A percentile compares a stretch with the other conserved stretches of the same genome.
Evolutionary conservation across 2,888 invertebrate species (phyloP).

Genomic region (Lasius platythorax): DNA sequence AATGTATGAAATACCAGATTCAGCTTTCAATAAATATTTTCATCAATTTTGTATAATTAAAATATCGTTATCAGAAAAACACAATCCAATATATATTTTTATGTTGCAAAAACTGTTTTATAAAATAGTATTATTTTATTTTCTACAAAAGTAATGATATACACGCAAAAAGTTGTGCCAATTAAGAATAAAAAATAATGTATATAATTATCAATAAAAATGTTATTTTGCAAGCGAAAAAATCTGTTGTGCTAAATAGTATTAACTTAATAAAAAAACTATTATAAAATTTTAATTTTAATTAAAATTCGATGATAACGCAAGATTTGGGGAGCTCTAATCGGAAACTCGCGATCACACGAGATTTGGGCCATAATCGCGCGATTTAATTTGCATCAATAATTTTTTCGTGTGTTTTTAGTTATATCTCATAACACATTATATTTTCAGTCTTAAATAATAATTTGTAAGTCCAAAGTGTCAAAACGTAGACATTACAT

Average conservation of each 20-base stretch:
- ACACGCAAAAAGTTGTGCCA: no score
- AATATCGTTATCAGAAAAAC: neutral
- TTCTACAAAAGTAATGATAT: no score
- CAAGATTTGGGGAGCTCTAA: neutral
- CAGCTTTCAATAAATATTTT: neutral
- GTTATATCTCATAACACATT: neutral
- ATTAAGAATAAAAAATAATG: neutral
- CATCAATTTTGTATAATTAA: neutral
- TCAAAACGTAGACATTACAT: neutral
- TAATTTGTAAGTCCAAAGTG: neutral
- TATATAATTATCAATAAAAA: neutral
- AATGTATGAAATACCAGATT: neutral
- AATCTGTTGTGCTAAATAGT: neutral
- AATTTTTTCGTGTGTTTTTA: neutral
- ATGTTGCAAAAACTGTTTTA: neutral
- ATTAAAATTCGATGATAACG: neutral
- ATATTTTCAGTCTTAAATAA: neutral
- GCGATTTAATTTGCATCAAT: neutral
- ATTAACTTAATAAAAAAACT: neutral
- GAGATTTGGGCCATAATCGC: neutral
- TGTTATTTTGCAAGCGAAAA: neutral
- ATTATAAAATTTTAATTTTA: neutral
- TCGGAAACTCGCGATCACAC: no score
- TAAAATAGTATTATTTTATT: no score
- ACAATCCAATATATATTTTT: conserved; percentile 10